Conservation (phyloP, 2,113 vertebrate species). For the Morone saxatilis region DNA sequence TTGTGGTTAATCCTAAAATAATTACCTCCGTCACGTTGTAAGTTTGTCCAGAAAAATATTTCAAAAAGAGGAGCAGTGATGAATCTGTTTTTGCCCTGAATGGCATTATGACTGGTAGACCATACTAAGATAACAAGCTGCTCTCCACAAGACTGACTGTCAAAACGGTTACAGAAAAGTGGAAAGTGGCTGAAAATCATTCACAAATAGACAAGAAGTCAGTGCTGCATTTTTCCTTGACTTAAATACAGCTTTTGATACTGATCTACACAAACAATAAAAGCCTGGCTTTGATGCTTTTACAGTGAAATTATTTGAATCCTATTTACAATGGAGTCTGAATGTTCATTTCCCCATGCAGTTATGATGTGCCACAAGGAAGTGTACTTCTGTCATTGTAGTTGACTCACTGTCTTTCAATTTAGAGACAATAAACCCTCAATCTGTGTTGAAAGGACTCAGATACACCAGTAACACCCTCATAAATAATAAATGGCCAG, state of each 20-base stretch:
- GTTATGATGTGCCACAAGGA: background rate
- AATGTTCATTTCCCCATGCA: background rate
- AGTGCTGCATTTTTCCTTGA: too few relatives aligned
- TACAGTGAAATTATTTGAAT: too few relatives aligned
- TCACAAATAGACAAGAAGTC: too few relatives aligned
- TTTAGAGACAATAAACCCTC: background rate
- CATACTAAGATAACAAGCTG: too few relatives aligned
- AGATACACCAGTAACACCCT: background rate
- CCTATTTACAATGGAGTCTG: too few relatives aligned
- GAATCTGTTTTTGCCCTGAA: background rate
- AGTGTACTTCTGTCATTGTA: background rate
- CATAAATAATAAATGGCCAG: background rate
- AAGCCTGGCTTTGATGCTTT: too few relatives aligned
- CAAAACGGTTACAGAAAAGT: too few relatives aligned
- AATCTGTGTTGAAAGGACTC: background rate
- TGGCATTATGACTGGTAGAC: background rate
- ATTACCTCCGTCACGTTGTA: background rate
- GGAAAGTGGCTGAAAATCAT: too few relatives aligned
- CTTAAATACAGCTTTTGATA: too few relatives aligned
- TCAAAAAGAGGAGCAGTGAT: background rate
- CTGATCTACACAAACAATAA: too few relatives aligned
- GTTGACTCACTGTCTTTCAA: background rate
- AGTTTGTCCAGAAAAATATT: background rate
- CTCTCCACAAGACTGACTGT: too few relatives aligned
- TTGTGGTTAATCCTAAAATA: constrained; percentile 46